Percentiles rank a stretch among this genome's conserved stretches.
phyloP scores from a whole-genome alignment of 2,797 vertebrate genomes.

The Acrocephalus scirpaceus region DNA sequence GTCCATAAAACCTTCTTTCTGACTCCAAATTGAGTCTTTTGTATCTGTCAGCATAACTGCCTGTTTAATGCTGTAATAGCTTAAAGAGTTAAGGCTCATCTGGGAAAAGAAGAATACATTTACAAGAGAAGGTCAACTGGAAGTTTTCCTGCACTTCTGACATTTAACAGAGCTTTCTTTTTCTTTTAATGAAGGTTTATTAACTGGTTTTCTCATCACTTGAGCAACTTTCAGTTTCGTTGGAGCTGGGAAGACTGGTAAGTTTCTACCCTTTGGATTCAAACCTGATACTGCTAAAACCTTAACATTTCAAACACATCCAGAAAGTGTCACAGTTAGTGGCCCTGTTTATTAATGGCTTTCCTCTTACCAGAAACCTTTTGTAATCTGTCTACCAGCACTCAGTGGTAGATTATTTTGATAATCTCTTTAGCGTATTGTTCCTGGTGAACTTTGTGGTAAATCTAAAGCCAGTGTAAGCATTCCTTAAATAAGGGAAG shows the following conservation, averaged over 20 bases:
- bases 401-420: not conserved
- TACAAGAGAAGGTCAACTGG: not conserved
- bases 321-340: not conserved
- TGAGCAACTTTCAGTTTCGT: constrained; percentile 98
- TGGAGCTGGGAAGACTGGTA: constrained; percentile 99
- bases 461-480: not conserved
- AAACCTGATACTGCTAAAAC: not conserved
- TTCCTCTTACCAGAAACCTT: not conserved
- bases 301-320: not conserved
- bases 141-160: not conserved
- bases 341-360: not conserved
- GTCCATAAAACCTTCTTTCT: not conserved
- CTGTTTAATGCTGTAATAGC: not conserved
- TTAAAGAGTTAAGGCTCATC: not conserved
- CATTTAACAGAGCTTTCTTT: not conserved
- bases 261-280: constrained; percentile 34
- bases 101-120: not conserved
- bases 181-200: constrained; percentile 78
- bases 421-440: not conserved
- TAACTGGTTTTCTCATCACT: constrained; percentile 98
- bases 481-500: not conserved
- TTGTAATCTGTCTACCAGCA: not conserved
- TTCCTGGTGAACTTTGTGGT: not conserved
- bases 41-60: not conserved
- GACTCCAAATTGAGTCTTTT: not conserved